phyloP scores from a whole-genome alignment of 2,113 vertebrate genomes.

The Emydocephalus ijimae region DNA sequence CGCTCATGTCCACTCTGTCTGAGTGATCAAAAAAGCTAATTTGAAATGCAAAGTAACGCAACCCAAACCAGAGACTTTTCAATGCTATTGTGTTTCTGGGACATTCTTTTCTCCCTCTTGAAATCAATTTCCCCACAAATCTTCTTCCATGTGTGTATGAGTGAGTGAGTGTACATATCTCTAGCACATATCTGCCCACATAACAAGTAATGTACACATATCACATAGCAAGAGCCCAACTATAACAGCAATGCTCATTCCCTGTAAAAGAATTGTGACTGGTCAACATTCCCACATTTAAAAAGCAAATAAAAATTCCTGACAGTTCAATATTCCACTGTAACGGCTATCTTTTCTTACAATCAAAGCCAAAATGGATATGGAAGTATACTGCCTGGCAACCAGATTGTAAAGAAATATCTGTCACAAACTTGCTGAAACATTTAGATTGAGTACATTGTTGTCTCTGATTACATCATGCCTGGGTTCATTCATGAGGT shows the following conservation, averaged over 20 bases:
- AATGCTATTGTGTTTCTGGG: neutral
- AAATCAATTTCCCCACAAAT: neutral
- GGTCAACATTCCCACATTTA: neutral
- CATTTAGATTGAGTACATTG: neutral
- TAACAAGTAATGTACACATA: neutral
- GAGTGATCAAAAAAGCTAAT: neutral
- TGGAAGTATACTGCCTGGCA: neutral
- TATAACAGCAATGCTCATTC: neutral
- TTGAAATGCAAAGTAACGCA: neutral
- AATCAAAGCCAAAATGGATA: neutral
- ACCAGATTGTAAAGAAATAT: neutral
- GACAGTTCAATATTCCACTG: neutral
- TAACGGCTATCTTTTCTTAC: neutral
- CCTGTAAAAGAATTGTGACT: neutral
- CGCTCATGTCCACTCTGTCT: neutral
- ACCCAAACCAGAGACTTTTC: neutral
- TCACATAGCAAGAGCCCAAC: neutral
- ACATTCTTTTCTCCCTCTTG: neutral
- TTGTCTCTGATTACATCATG: neutral
- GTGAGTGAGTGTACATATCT: neutral
- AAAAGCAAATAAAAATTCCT: neutral
- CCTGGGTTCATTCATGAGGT: neutral
- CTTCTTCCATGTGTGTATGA: neutral
- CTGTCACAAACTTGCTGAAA: neutral
- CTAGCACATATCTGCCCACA: neutral